A percentile compares a stretch with the other conserved stretches of the same genome.
phyloP scores from a whole-genome alignment of 2,797 vertebrate genomes.

The Rhabdomys pumilio region DNA sequence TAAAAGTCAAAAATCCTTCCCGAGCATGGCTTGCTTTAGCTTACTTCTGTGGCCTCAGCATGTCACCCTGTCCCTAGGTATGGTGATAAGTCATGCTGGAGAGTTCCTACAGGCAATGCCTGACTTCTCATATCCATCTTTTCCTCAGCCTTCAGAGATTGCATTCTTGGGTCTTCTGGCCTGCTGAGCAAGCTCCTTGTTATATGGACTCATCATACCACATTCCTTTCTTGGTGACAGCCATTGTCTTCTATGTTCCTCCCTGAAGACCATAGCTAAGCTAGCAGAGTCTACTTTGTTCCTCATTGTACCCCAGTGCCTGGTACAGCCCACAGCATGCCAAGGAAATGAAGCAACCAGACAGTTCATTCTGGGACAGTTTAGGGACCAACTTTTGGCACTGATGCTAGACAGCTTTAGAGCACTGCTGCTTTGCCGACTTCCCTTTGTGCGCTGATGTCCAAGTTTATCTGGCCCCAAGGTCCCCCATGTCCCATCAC shows the following conservation, averaged over 20 bases:
- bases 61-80: not conserved
- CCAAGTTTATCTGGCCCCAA: not conserved
- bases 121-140: not conserved
- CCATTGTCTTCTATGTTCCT: not conserved
- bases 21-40: rapidly evolving
- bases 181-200: not conserved
- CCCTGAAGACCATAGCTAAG: not conserved
- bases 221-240: not conserved
- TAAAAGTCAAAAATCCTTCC: not conserved
- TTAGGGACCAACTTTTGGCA: not conserved
- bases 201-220: rapidly evolving
- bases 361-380: not conserved
- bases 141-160: not conserved
- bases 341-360: not conserved
- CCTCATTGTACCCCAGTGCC: not conserved
- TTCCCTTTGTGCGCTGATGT: not conserved
- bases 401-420: not conserved
- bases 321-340: not conserved
- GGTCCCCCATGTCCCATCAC: not conserved
- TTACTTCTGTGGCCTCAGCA: not conserved
- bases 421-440: not conserved
- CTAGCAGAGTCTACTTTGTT: not conserved
- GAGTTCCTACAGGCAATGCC: not conserved
- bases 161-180: not conserved
- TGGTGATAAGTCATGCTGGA: not conserved